Conservation (phyloP, 2,888 invertebrate genomes). For the Incurvaria masculella region DNA sequence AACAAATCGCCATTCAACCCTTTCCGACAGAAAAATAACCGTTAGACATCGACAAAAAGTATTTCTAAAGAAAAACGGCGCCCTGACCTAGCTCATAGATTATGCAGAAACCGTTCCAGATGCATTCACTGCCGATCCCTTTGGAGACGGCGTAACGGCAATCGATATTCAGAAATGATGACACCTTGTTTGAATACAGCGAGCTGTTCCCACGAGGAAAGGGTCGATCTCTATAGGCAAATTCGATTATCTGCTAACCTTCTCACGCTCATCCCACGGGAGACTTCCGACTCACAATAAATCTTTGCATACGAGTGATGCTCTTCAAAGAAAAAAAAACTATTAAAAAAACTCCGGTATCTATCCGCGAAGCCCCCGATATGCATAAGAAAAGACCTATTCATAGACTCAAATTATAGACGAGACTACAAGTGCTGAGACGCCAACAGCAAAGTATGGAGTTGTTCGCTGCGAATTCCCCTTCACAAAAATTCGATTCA, state of each 20-base stretch:
- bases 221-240: conserved; percentile 52
- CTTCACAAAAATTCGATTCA: conserved; percentile 28
- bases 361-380: conserved; percentile 43
- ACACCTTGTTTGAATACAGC: conserved; percentile 57
- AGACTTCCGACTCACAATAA: conserved; percentile 30
- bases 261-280: conserved; percentile 51
- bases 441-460: conserved; percentile 26
- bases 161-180: conserved; percentile 55
- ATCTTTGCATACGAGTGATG: conserved; percentile 46
- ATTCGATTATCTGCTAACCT: conserved; percentile 52
- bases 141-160: conserved; percentile 43
- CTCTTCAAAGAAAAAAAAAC: conserved; percentile 41
- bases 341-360: conserved; percentile 49
- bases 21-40: conserved; percentile 33
- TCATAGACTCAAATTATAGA: conserved; percentile 51
- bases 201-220: conserved; percentile 46
- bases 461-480: conserved; percentile 18
- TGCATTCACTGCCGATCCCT: conserved; percentile 24
- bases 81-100: conserved; percentile 37
- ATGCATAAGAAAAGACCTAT: conserved; percentile 44
- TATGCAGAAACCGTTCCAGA: conserved; percentile 44
- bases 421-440: conserved; percentile 47
- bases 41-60: conserved; percentile 39
- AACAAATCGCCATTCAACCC: conserved; percentile 27
- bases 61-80: conserved; percentile 13